Evolutionary conservation across 2,797 vertebrate genomes (phyloP).

Genomic region (Miichthys miiuy): DNA sequence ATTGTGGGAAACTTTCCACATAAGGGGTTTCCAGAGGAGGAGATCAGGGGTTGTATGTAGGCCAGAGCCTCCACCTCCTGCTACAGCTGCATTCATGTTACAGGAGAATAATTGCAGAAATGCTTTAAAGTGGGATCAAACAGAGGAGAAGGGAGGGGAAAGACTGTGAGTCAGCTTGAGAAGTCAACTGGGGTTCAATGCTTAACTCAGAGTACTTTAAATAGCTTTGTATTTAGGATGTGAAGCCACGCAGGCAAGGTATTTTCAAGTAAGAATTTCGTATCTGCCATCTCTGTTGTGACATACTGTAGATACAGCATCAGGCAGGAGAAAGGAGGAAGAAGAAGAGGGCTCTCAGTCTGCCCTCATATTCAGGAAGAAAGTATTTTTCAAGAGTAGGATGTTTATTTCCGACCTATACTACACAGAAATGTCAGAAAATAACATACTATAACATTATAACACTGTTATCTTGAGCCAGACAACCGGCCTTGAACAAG

Average conservation of each 20-base stretch:
- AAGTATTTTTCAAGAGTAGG: not conserved
- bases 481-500: not conserved
- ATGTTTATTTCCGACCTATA: constrained; percentile 4
- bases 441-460: not conserved
- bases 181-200: constrained; percentile 17
- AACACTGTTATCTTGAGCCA: not conserved
- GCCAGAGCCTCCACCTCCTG: constrained; percentile 45
- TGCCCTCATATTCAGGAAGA: not conserved
- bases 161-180: not conserved
- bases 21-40: constrained; percentile 53
- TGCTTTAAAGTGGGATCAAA: constrained; percentile 21
- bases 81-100: constrained; percentile 33
- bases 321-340: not conserved
- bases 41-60: constrained; percentile 65
- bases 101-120: constrained; percentile 11
- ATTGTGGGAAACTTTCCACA: constrained; percentile 32
- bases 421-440: not conserved
- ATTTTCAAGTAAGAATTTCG: constrained; percentile 1
- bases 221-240: constrained; percentile 5
- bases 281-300: constrained; percentile 5
- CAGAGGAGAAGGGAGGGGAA: not conserved
- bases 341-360: not conserved
- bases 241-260: not conserved
- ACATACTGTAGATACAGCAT: not conserved
- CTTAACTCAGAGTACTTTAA: not conserved